phyloP scores from a whole-genome alignment of 2,888 invertebrate species.

The Rhaphigaster nebulosa region DNA sequence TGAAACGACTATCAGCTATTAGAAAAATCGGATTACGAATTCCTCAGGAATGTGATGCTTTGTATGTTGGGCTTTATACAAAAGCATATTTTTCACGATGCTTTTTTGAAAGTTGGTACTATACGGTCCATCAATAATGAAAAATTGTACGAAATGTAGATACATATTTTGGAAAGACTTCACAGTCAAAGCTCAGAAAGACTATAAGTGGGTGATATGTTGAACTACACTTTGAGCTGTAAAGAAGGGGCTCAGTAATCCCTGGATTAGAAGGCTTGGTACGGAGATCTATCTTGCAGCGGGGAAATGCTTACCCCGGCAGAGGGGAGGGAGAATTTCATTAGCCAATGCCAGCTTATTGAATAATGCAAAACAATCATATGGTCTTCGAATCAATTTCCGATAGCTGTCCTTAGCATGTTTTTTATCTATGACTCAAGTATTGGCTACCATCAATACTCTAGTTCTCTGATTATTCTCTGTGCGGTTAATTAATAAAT shows the following conservation, averaged over 20 bases:
- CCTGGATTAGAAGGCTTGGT: neutral
- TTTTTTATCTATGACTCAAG: neutral
- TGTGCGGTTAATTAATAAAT: no score
- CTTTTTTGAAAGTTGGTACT: no score
- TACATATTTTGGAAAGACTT: neutral
- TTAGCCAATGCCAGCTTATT: neutral
- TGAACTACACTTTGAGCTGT: neutral
- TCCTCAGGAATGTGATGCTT: no score
- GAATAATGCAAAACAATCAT: conserved; percentile 46
- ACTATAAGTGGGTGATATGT: conserved; percentile 2
- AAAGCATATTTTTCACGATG: no score
- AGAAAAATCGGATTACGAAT: no score
- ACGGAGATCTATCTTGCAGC: conserved; percentile 8
- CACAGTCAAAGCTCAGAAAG: neutral
- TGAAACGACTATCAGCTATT: no score
- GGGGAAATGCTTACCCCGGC: conserved; percentile 19
- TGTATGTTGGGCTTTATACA: no score
- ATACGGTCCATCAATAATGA: no score
- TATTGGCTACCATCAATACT: neutral
- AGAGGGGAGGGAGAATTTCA: neutral
- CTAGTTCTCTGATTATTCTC: no score
- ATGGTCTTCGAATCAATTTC: conserved; percentile 31
- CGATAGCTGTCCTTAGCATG: neutral
- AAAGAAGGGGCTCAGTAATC: neutral
- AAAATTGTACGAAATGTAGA: neutral